Conservation (phyloP, 2,888 invertebrate species). For the Callinectes sapidus region DNA sequence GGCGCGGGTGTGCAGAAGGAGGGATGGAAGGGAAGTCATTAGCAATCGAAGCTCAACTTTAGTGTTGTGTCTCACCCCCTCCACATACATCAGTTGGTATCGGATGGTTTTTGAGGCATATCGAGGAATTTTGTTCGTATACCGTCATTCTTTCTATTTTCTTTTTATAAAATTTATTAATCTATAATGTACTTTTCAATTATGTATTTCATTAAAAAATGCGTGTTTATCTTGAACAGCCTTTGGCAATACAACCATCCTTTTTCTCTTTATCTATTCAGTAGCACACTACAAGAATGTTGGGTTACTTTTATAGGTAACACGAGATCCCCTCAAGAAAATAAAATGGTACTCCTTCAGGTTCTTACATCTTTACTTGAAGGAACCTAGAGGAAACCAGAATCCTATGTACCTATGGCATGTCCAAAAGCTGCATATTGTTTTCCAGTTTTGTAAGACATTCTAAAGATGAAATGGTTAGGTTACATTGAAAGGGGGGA, state of each 20-base stretch:
- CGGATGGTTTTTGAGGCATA: not conserved
- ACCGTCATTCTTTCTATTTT: not conserved
- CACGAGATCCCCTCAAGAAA: not conserved
- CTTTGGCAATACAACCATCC: not conserved
- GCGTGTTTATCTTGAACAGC: not conserved
- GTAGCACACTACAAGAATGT: not conserved
- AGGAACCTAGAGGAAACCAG: not conserved
- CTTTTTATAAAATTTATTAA: not conserved
- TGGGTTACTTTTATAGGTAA: not conserved
- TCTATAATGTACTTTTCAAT: not conserved
- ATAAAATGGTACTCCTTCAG: not conserved
- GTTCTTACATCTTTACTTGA: not conserved
- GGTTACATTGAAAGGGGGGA: no score
- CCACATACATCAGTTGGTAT: not conserved
- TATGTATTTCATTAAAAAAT: not conserved
- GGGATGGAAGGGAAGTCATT: not conserved
- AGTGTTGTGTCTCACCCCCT: not conserved
- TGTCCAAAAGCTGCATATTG: not conserved
- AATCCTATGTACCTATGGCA: not conserved
- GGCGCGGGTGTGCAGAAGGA: not conserved
- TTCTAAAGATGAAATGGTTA: not conserved
- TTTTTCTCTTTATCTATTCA: not conserved
- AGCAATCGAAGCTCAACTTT: conserved; percentile 17
- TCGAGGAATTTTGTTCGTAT: not conserved
- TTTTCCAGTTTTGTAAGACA: not conserved